phyloP scores from a whole-genome alignment of 1,140 invertebrate species.

The Idris sp. region DNA sequence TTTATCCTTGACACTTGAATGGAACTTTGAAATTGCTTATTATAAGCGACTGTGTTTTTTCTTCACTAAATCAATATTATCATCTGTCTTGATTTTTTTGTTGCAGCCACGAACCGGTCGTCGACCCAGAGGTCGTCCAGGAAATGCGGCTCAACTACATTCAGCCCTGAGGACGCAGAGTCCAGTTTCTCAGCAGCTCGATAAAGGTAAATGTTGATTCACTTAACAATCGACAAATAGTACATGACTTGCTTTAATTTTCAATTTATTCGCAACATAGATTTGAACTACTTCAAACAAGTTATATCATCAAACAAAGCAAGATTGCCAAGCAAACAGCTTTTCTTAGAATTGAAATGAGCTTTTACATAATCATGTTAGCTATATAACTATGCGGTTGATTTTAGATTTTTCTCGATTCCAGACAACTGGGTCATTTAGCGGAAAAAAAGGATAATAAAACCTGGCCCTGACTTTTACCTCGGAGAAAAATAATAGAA shows the following conservation, averaged over 20 bases:
- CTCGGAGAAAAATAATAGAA: too few relatives aligned
- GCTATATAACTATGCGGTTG: constrained; percentile 16
- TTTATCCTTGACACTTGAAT: too few relatives aligned
- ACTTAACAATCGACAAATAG: constrained; percentile 38
- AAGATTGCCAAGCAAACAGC: constrained; percentile 32
- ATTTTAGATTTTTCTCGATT: constrained; percentile 16
- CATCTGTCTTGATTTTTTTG: too few relatives aligned
- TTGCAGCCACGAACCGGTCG: constrained; percentile 72
- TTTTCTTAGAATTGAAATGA: constrained; percentile 14
- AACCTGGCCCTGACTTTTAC: too few relatives aligned
- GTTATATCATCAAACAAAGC: constrained; percentile 33
- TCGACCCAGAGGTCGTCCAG: constrained; percentile 74
- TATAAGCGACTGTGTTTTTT: too few relatives aligned
- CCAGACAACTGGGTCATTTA: constrained; percentile 23
- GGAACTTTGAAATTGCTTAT: too few relatives aligned
- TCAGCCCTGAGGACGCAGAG: constrained; percentile 71
- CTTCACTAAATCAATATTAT: too few relatives aligned
- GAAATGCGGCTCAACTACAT: constrained; percentile 70
- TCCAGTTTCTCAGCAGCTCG: constrained; percentile 72
- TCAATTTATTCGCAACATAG: constrained; percentile 33
- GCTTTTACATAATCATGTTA: constrained; percentile 20
- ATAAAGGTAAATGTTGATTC: constrained; percentile 70
- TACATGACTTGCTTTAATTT: constrained; percentile 35
- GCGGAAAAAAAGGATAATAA: too few relatives aligned
- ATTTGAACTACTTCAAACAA: constrained; percentile 14